Percentiles rank a stretch among this genome's conserved stretches.
phyloP scores from a whole-genome alignment of 2,888 invertebrate genomes.

The Morpho achilles region DNA sequence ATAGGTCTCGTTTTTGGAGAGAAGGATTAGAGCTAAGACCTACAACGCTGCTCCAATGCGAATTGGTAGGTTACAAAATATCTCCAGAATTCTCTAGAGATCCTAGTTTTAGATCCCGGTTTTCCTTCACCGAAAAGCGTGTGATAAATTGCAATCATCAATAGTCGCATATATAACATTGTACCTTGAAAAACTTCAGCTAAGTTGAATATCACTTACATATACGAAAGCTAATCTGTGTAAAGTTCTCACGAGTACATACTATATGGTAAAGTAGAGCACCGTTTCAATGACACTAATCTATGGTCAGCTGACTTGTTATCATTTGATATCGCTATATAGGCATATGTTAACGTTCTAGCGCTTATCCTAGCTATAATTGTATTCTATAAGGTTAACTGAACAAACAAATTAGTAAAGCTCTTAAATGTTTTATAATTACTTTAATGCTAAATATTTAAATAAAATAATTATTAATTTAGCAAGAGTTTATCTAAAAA shows the following conservation, averaged over 20 bases:
- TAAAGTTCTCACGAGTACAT: conserved; percentile 18
- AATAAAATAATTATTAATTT: not conserved
- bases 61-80: no score
- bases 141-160: no score
- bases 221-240: conserved; percentile 3
- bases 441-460: no score
- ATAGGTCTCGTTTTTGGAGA: not conserved
- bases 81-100: no score
- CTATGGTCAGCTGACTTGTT: conserved; percentile 52
- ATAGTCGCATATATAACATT: no score
- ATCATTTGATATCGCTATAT: conserved; percentile 44
- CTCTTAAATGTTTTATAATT: no score
- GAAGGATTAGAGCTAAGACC: not conserved
- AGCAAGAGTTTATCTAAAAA: no score
- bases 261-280: conserved; percentile 46
- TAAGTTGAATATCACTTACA: not conserved
- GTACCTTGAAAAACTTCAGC: no score
- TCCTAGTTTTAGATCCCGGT: no score
- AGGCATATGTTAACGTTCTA: conserved; percentile 16
- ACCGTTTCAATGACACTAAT: conserved; percentile 68
- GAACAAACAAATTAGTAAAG: not conserved
- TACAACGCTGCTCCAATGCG: not conserved
- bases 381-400: not conserved
- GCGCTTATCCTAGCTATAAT: not conserved
- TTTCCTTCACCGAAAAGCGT: no score